Evolutionary conservation across 2,113 vertebrate species (phyloP).

Genomic region (Gallinago paraguaiae): DNA sequence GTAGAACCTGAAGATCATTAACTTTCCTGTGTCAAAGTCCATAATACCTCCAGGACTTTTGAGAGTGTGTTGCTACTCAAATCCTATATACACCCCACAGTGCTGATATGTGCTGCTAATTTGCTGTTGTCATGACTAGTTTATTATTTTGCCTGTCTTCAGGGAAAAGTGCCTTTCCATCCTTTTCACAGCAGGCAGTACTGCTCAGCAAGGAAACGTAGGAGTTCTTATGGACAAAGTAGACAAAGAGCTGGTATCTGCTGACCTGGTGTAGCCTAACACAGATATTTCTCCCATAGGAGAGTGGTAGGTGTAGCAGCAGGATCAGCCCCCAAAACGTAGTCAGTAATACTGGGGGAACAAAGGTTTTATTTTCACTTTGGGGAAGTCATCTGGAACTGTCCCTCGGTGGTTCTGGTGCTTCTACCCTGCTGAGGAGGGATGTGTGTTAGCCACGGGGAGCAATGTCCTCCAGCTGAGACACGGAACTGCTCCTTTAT

Average conservation of each 20-base stretch:
- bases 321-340: background rate
- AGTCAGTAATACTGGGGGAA: background rate
- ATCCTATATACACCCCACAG: background rate
- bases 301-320: background rate
- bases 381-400: background rate
- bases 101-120: background rate
- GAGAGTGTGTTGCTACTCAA: background rate
- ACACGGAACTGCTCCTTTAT: rapidly evolving
- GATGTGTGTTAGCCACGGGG: rapidly evolving
- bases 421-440: background rate
- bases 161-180: background rate
- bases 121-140: background rate
- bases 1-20: background rate
- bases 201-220: background rate
- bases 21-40: background rate
- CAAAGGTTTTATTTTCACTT: background rate
- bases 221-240: background rate
- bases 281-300: background rate
- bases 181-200: background rate
- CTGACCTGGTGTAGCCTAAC: background rate
- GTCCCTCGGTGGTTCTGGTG: background rate
- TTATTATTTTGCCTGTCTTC: background rate
- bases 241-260: background rate
- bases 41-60: background rate
- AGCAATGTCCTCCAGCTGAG: background rate